Evolutionary conservation across 2,797 vertebrate species (phyloP), one percentile per base, ranked within the genome.

Genomic region (Esox lucius): DNA sequence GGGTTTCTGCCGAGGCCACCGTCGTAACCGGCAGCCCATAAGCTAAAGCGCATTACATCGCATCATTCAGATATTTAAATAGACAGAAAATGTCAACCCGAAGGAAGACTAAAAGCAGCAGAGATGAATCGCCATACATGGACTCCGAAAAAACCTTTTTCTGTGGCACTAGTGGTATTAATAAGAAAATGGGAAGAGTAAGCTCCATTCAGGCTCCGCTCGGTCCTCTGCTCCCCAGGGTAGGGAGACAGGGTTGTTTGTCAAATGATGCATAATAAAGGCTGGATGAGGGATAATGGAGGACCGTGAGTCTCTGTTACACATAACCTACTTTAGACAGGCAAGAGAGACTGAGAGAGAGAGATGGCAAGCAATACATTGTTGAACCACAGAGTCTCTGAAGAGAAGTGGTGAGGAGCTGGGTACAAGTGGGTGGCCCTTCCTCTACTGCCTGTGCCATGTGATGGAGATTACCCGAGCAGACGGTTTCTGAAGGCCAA

Each of bases 271-370:
- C 28, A 67, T 67, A n/a, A 67, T 39, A 39, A 67, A 67, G 65
- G 33, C 31, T 9, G 66, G 35, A 42, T 22, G 66, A 19, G 7
- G n/a, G n/a, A 42, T 19, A 46, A 12, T 22, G 66, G 35, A n/a
- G 39, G 19, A n/a, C 33, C 33, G 16, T 68, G 51, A 8, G 67
- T 64, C 72, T 67, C 68, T 53, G 73, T 70, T 70, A 64, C 68
- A 67, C 70, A 76, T 83, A 85, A 85, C 81, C 84, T 84, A 81
- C 78, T 84, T 87, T 84, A 69, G 71, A 77, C 76, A 31, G 80
- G 75, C 74, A 77, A 62, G 16, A 68, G 13, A 73, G n/a, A 35
- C 8, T 16, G 17, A 68, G 42, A 83, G n/a, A 48, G 59, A 77
- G 22, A 46, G 24, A 4, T 1, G 42, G 56, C 3, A 59, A 24